Conservation (phyloP, 37 sponge, comb jelly and placozoan species). For the Corticium candelabrum region DNA sequence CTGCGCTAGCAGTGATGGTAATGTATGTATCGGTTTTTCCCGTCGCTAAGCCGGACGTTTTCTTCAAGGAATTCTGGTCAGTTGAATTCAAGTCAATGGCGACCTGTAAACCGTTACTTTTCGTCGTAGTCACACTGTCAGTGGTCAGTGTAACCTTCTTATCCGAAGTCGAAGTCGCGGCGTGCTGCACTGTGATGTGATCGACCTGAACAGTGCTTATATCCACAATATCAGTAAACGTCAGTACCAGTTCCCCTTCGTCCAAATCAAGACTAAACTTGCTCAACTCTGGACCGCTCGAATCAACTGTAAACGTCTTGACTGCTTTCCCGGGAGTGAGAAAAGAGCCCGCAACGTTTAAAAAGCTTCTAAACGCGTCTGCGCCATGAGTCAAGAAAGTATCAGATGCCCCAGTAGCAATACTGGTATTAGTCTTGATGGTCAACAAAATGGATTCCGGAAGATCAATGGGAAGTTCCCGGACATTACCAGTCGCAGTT, state of each 20-base stretch:
- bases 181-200: constrained; percentile 31
- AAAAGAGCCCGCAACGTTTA: not conserved
- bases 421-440: not conserved
- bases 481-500: not conserved
- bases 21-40: constrained; percentile 54
- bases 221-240: constrained; percentile 67
- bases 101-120: constrained; percentile 38
- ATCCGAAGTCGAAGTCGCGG: constrained; percentile 7
- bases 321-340: not conserved
- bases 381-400: not conserved
- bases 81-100: constrained; percentile 19
- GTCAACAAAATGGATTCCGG: not conserved
- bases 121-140: constrained; percentile 15
- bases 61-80: constrained; percentile 53
- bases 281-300: not conserved
- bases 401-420: constrained; percentile 26
- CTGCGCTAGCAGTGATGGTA: constrained; percentile 33
- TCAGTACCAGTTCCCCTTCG: constrained; percentile 37
- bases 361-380: not conserved
- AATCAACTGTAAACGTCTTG: too few relatives aligned
- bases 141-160: constrained; percentile 21
- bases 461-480: not conserved
- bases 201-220: constrained; percentile 29
- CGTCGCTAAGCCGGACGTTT: constrained; percentile 29
- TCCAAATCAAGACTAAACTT: constrained; percentile 28